Percentiles rank a stretch among this genome's conserved stretches.
Evolutionary conservation across 2,888 invertebrate species (phyloP).

Genomic region (Morpho helenor): DNA sequence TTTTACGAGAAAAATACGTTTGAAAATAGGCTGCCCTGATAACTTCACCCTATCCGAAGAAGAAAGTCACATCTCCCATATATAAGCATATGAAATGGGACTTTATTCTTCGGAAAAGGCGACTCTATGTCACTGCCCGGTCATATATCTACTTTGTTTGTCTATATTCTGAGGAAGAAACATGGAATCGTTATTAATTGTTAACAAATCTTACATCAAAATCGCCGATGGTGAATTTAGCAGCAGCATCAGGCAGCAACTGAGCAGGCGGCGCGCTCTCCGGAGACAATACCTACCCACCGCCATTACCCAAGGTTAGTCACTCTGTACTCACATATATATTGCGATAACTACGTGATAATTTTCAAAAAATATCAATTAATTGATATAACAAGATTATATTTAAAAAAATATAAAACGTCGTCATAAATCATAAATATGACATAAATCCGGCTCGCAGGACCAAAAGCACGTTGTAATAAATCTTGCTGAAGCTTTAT

Average conservation of each 20-base stretch:
- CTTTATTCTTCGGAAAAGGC: too few relatives aligned
- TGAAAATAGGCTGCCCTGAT: too few relatives aligned
- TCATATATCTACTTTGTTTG: too few relatives aligned
- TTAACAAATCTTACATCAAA: constrained; percentile 81
- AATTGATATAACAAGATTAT: too few relatives aligned
- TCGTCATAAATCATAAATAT: background rate
- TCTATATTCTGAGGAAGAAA: too few relatives aligned
- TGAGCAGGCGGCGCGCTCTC: constrained; percentile 80
- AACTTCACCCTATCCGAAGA: too few relatives aligned
- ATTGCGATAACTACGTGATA: constrained; percentile 4
- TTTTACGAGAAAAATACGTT: too few relatives aligned
- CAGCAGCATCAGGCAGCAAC: constrained; percentile 70
- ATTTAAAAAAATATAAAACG: too few relatives aligned
- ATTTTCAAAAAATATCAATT: background rate
- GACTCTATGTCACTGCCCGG: too few relatives aligned
- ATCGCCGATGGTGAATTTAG: constrained; percentile 87
- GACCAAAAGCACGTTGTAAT: background rate
- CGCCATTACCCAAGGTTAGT: constrained; percentile 30
- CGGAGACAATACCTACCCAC: constrained; percentile 79
- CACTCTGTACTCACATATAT: constrained; percentile 17
- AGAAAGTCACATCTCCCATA: too few relatives aligned
- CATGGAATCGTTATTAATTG: too few relatives aligned
- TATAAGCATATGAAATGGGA: too few relatives aligned
- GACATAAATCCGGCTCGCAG: constrained; percentile 5
- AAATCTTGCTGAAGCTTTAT: background rate